Evolutionary conservation across 2,797 vertebrate species (phyloP), one percentile per base, ranked within the genome.

Genomic region (Diplodus sargus): DNA sequence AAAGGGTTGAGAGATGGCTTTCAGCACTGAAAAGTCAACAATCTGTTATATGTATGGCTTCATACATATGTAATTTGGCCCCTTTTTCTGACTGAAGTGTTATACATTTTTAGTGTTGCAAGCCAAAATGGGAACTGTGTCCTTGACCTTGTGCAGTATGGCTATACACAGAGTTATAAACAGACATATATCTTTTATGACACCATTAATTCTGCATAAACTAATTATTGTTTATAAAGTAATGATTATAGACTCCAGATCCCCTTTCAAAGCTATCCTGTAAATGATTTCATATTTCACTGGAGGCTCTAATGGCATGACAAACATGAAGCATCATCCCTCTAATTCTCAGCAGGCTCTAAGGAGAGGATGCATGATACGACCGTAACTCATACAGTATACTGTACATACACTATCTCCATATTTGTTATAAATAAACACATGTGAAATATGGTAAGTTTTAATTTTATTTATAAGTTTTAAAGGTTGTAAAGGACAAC

Each of bases 1-100:
- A 70, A 57, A 25, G n/a, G 9, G 23, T 20, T 62, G 9, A 76
- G 9, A 47, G 25, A 74, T 25, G 7, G 23, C 47, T 57, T 5
- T 66, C 25, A 64, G 51, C 71, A 76, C 56, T 81, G 8, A 47
- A 62, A 73, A 52, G 2, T 65, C 68, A 78, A 76, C 16, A 51
- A 71, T 23, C n/a, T 17, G 48, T 71, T 67, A 64, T 28, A 67
- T 68, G 22, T 67, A 53, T 73, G 47, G 4, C 43, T 72, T 71
- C 20, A 63, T 53, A 61, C 12, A 62, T 54, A 25, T 65, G 49
- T 52, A 39, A 66, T 64, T 30, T n/a, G 57, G 9, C 43, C 43
- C 23, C 42, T 17, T 58, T 58, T 34, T 61, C 30, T 61, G 48
- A 63, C 56, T 67, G 45, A 58, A 42, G 22, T 23, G 61, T 47